These are phyloP conservation scores for Elachura formosa DNA, from an alignment of 2,113 vertebrate genomes.

Conservation along the genomic window DNA sequence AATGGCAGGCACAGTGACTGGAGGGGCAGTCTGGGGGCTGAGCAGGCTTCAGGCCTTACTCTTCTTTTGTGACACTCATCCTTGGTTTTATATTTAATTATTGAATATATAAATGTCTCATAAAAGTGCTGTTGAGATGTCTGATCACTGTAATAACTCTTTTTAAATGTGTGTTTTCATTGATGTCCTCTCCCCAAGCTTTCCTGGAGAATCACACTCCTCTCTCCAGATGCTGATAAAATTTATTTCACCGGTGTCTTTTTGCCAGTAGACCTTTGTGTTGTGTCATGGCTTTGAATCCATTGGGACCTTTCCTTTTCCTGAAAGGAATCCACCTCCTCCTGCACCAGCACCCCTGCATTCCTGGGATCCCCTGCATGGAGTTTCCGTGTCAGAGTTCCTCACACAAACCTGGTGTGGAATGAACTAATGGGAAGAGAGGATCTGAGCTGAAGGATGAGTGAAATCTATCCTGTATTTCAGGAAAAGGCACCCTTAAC, in stretches of 20 bases:
- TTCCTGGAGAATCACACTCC: neutral
- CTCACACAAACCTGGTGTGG: neutral
- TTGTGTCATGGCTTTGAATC: neutral
- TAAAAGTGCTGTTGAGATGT: constrained; percentile 68
- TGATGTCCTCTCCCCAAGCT: neutral
- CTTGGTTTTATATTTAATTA: constrained; percentile 53
- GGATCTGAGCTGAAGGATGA: neutral
- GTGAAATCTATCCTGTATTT: neutral
- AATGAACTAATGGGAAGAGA: neutral
- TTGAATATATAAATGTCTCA: constrained; percentile 55
- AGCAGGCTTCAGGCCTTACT: constrained; percentile 21
- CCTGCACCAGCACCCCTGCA: neutral
- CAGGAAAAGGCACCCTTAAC: neutral
- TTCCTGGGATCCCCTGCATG: rapidly evolving
- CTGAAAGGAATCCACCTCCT: neutral
- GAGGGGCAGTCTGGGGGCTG: neutral
- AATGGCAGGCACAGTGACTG: neutral
- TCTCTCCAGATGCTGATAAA: neutral
- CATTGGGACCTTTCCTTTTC: neutral
- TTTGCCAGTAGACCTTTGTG: neutral
- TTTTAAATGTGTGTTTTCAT: neutral
- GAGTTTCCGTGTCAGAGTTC: neutral
- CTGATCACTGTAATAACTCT: constrained; percentile 42
- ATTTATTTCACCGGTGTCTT: neutral
- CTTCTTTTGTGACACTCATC: constrained; percentile 29